These are phyloP conservation scores for Serilophus lunatus DNA, from an alignment of 2,113 vertebrate species.

Conservation along the genomic window DNA sequence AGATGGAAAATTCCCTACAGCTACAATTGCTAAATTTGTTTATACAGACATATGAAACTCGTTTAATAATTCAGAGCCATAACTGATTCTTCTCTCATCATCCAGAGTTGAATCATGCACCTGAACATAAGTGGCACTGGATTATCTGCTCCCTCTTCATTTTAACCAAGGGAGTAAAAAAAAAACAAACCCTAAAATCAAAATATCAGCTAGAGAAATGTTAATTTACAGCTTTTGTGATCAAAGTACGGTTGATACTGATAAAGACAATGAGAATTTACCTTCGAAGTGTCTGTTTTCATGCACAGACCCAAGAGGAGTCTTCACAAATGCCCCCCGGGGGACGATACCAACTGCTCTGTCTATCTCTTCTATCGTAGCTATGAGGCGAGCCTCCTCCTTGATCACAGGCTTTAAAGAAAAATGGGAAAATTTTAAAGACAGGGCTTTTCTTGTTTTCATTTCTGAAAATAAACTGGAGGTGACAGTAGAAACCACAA, in stretches of 20 bases:
- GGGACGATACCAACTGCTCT: slow-evolving; percentile 84
- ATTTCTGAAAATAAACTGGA: background rate
- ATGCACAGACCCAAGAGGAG: slow-evolving; percentile 75
- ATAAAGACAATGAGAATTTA: slow-evolving; percentile 56
- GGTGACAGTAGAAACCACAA: background rate
- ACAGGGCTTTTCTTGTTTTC: background rate
- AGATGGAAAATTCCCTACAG: background rate
- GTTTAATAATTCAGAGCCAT: slow-evolving; percentile 12
- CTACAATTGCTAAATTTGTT: background rate
- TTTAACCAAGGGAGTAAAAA: background rate
- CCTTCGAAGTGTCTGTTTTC: slow-evolving; percentile 89
- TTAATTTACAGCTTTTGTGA: background rate
- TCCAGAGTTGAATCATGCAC: background rate
- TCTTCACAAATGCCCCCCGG: slow-evolving; percentile 85
- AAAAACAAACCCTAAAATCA: background rate
- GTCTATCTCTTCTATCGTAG: slow-evolving; percentile 82
- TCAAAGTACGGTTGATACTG: background rate
- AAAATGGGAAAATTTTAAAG: background rate
- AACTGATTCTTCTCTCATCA: background rate
- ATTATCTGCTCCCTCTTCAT: background rate
- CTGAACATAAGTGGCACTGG: background rate
- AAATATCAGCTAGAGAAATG: background rate
- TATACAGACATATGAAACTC: background rate
- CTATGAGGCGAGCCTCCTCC: slow-evolving; percentile 85
- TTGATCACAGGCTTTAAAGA: slow-evolving; percentile 69